Evolutionary conservation across 2,888 invertebrate species (phyloP), one percentile per base, ranked within the genome.

Genomic region (Alsophila aescularia): DNA sequence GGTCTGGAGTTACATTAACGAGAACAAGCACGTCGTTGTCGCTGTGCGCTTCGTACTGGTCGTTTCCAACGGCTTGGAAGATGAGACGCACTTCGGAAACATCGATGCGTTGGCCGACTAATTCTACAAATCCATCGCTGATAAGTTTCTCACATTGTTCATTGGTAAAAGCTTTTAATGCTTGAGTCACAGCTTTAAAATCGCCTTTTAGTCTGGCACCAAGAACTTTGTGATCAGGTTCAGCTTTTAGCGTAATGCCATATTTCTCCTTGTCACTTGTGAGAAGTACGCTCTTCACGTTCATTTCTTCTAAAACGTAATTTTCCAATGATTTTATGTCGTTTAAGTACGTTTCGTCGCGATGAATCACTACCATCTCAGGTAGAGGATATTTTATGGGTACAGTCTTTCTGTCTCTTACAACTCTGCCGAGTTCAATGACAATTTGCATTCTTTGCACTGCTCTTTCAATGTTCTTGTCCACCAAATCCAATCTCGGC

Each of bases 311-410:
- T 9, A 96, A 82, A 51, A 99, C 96, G 80, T 99, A 99, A 14
- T 93, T 93, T 73, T 98, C 93, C 37, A 99, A 90, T 1, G 95
- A 94, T 53, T 94, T 86, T 0, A 99, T 93, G 70, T 98, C 97
- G 2, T 94, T 89, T 53, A 99, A 92, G 68, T 96, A 96, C 32
- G 94, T 91, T 12, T 92, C 84, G 72, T 98, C 96, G 66, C 96
- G 96, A 80, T 98, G 97, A 66, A 99, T 96, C 5, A 99, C 95
- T n/a, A 99, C 95, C 67, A 99, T 94, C 88, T 99, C 98, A 13
- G 97, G 97, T 58, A 99, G 89, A 0, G 99, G 99, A 89, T 99
- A 99, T 92, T 99, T 99, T 2, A 98, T 94, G 0, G 99, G 98
- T 59, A 99, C 93, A 2, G 98, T 98, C 81, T 97, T 97, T 39